Evolutionary conservation across 2,113 vertebrate genomes (phyloP).

Genomic region (Sebastes schlegelii): DNA sequence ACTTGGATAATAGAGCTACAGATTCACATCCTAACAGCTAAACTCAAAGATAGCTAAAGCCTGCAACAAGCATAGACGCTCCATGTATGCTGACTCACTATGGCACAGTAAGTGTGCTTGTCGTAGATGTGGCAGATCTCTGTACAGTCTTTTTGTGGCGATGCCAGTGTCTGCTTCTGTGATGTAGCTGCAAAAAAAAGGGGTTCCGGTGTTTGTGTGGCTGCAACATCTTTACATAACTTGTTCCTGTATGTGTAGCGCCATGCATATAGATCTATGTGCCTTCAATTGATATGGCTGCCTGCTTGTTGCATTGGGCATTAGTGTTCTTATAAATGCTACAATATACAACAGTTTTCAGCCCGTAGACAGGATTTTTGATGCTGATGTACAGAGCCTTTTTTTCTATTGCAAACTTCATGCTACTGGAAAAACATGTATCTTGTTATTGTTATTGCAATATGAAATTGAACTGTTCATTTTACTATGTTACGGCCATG

Average conservation of each 20-base stretch:
- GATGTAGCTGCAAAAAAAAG: conserved; percentile 47
- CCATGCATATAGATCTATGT: conserved; percentile 78
- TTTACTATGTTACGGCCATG: conserved; percentile 54
- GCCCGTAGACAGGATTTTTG: conserved; percentile 50
- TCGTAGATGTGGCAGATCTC: conserved; percentile 63
- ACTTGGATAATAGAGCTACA: conserved; percentile 55
- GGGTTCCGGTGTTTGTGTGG: conserved; percentile 46
- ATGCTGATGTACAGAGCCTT: conserved; percentile 63
- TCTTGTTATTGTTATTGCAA: conserved; percentile 50
- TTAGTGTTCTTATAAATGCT: conserved; percentile 63
- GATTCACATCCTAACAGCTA: conserved; percentile 67
- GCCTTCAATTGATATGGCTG: conserved; percentile 81
- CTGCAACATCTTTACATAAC: conserved; percentile 45
- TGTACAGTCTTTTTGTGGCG: conserved; percentile 55
- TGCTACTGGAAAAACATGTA: conserved; percentile 41
- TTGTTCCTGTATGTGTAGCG: conserved; percentile 70
- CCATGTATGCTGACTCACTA: conserved; percentile 37
- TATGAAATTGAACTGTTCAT: conserved; percentile 49
- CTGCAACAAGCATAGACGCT: conserved; percentile 61
- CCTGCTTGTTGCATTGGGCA: conserved; percentile 76
- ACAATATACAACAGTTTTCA: conserved; percentile 51
- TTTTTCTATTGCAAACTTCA: conserved; percentile 52
- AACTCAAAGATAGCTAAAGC: conserved; percentile 68
- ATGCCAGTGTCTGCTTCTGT: conserved; percentile 65
- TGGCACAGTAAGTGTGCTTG: conserved; percentile 45